A percentile compares a stretch with the other conserved stretches of the same genome.
Evolutionary conservation across 2,888 invertebrate species (phyloP).

Genomic region (Tinea pellionella): DNA sequence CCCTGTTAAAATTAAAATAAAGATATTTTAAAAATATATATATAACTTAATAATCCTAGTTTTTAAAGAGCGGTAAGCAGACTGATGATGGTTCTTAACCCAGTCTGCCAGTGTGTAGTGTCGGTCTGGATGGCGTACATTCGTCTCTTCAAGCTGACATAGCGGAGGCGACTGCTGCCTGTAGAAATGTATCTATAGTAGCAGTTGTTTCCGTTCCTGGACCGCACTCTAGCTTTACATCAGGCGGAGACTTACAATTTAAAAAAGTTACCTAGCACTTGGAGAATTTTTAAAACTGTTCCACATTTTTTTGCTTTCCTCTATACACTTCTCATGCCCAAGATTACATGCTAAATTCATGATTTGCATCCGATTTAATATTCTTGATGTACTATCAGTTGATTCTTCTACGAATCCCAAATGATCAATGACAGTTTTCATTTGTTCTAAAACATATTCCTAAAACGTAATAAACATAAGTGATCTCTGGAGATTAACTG

Average conservation of each 20-base stretch:
- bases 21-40: background rate
- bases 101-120: too few relatives aligned
- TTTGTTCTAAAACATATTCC: slow-evolving; percentile 55
- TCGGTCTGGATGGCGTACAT: too few relatives aligned
- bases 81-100: too few relatives aligned
- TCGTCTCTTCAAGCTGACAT: too few relatives aligned
- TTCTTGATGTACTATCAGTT: slow-evolving; percentile 63
- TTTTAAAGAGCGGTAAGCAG: too few relatives aligned
- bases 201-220: too few relatives aligned
- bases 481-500: too few relatives aligned
- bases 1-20: slow-evolving; percentile 32
- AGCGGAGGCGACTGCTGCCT: too few relatives aligned
- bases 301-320: slow-evolving; percentile 48
- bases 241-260: too few relatives aligned
- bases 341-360: slow-evolving; percentile 75
- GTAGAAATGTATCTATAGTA: too few relatives aligned
- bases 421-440: slow-evolving; percentile 51
- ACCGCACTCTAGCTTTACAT: too few relatives aligned
- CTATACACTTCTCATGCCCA: slow-evolving; percentile 68
- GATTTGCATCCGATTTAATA: slow-evolving; percentile 69
- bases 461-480: slow-evolving; percentile 24
- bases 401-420: slow-evolving; percentile 59
- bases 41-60: too few relatives aligned
- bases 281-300: slow-evolving; percentile 14
- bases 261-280: background rate